phyloP scores from a whole-genome alignment of 2,113 vertebrate genomes.

The Athene cunicularia region DNA sequence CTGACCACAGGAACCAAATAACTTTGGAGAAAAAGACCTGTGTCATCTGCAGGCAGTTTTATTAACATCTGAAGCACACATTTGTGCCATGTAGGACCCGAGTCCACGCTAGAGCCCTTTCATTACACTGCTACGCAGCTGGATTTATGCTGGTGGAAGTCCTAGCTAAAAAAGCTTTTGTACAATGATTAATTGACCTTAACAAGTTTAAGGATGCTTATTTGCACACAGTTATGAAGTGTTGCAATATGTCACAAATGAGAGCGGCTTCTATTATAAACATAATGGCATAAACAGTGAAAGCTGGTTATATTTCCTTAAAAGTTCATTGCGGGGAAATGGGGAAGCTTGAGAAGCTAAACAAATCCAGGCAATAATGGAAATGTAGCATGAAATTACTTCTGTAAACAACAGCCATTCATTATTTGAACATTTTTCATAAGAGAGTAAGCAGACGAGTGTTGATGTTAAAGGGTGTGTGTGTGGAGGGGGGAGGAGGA shows the following conservation, averaged over 20 bases:
- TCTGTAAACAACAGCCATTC: constrained; percentile 97
- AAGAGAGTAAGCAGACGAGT: constrained; percentile 79
- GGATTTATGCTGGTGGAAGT: constrained; percentile 46
- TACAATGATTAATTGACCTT: constrained; percentile 83
- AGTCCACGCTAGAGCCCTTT: background rate
- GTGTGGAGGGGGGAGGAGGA: constrained; percentile 61
- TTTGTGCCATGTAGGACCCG: background rate
- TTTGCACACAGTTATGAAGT: constrained; percentile 81
- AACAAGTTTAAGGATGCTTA: constrained; percentile 82
- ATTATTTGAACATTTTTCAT: constrained; percentile 93
- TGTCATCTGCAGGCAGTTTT: constrained; percentile 17
- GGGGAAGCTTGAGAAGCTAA: constrained; percentile 88
- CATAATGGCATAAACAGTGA: constrained; percentile 72
- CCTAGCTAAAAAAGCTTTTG: constrained; percentile 59
- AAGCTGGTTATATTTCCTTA: constrained; percentile 84
- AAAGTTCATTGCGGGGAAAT: constrained; percentile 86
- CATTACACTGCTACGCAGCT: background rate
- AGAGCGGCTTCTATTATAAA: constrained; percentile 77
- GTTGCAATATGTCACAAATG: constrained; percentile 81
- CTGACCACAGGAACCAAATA: background rate
- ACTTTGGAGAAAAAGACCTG: constrained; percentile 23
- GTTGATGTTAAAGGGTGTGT: constrained; percentile 60
- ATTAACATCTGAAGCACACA: constrained; percentile 26
- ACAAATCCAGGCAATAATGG: constrained; percentile 98
- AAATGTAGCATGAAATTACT: constrained; percentile 99